phyloP scores from a whole-genome alignment of 1,140 invertebrate genomes.

The Maconellicoccus hirsutus region DNA sequence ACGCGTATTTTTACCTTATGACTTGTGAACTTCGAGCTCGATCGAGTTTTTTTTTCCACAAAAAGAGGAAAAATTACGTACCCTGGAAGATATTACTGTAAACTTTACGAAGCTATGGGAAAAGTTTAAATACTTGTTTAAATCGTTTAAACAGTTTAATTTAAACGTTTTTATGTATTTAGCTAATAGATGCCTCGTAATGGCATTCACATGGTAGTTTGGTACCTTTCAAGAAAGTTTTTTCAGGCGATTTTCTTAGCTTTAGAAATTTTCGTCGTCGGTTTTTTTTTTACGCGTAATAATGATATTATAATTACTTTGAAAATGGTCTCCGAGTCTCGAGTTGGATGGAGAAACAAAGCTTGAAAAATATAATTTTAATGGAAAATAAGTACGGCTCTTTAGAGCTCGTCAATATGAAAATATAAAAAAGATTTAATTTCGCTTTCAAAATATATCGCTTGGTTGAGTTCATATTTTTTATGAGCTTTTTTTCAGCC shows the following conservation, averaged over 20 bases:
- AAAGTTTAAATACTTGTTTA: no score
- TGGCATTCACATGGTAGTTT: no score
- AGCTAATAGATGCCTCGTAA: no score
- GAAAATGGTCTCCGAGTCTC: not conserved
- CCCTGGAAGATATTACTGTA: no score
- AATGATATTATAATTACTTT: constrained; percentile 21
- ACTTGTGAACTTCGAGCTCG: no score
- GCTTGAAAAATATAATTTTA: constrained; percentile 22
- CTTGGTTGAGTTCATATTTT: not conserved
- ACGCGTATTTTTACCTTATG: no score
- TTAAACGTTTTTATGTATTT: no score
- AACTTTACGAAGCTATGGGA: no score
- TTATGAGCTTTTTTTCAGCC: not conserved
- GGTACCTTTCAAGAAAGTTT: no score
- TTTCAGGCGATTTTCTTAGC: not conserved
- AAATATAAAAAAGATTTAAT: not conserved
- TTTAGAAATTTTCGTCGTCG: not conserved
- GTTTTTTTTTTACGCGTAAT: not conserved
- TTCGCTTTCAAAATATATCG: not conserved
- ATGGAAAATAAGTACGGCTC: constrained; percentile 14
- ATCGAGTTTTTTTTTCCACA: no score
- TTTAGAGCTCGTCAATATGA: not conserved
- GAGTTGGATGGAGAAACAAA: not conserved
- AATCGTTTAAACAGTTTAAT: no score
- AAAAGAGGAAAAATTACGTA: no score